Conservation (phyloP, 2,797 vertebrate genomes). For the Neostethus bicornis region DNA sequence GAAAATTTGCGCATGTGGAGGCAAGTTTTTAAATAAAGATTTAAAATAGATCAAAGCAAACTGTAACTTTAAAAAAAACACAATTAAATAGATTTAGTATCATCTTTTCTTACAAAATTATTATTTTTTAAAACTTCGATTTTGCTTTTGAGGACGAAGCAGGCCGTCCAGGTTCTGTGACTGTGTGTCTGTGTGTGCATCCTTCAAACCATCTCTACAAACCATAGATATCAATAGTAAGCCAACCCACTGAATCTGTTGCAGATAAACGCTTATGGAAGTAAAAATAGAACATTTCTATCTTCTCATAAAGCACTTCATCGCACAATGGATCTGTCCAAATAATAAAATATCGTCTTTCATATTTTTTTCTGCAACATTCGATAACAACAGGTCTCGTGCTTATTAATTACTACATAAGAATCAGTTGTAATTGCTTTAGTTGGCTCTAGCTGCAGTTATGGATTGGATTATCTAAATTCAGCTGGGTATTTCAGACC, state of each 20-base stretch:
- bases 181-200: constrained; percentile 36
- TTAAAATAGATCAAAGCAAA: constrained; percentile 23
- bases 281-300: constrained; percentile 3
- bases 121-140: neutral
- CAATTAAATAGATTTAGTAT: too few relatives aligned
- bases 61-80: too few relatives aligned
- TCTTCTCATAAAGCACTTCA: neutral
- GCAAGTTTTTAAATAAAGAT: too few relatives aligned
- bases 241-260: constrained; percentile 14
- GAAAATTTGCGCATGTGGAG: too few relatives aligned
- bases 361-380: constrained; percentile 39
- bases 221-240: constrained; percentile 35
- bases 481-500: constrained; percentile 92
- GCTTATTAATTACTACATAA: constrained; percentile 92
- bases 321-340: constrained; percentile 14
- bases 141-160: neutral
- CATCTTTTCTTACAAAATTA: too few relatives aligned
- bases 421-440: constrained; percentile 95
- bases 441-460: constrained; percentile 90
- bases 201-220: constrained; percentile 35
- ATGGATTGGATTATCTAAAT: constrained; percentile 95
- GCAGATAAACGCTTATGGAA: constrained; percentile 18
- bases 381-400: constrained; percentile 67
- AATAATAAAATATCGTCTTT: constrained; percentile 32
- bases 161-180: constrained; percentile 19